A percentile compares a stretch with the other conserved stretches of the same genome.
Conservation (phyloP, 2,113 vertebrate species). For the Ascaphus truei region DNA sequence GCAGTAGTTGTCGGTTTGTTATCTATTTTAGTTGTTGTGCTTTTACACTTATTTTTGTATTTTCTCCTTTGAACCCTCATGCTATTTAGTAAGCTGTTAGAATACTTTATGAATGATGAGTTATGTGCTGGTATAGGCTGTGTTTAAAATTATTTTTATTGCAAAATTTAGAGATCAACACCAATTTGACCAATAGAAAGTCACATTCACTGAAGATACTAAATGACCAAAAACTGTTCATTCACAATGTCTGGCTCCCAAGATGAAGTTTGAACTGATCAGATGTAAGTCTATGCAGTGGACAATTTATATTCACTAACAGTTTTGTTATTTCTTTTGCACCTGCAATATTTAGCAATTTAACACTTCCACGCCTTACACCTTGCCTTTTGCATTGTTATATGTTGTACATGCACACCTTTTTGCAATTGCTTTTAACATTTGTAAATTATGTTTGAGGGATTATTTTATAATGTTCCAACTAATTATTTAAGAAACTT, state of each 20-base stretch:
- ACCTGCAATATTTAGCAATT: constrained; percentile 6
- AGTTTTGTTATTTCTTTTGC: constrained; percentile 1
- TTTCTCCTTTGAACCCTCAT: too few species aligned
- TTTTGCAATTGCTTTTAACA: constrained; percentile 9
- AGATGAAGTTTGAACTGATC: neutral
- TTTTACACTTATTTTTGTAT: too few species aligned
- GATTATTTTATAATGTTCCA: neutral
- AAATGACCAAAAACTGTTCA: neutral
- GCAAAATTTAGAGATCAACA: neutral
- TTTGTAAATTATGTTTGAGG: neutral
- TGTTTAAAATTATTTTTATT: neutral
- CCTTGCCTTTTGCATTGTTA: constrained; percentile 4
- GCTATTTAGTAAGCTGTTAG: too few species aligned
- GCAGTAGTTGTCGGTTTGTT: too few species aligned
- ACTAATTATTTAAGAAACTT: neutral
- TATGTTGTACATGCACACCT: constrained; percentile 5
- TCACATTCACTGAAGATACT: neutral
- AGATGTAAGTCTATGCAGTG: neutral
- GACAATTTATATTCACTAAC: constrained; percentile 1
- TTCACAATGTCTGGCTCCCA: neutral
- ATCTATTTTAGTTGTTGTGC: too few species aligned
- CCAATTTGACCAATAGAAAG: neutral
- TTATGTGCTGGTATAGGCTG: neutral
- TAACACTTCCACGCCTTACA: neutral
- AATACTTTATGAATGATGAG: too few species aligned